Evolutionary conservation across 2,113 vertebrate species (phyloP), one percentile per base, ranked within the genome.

Genomic region (Ia io): DNA sequence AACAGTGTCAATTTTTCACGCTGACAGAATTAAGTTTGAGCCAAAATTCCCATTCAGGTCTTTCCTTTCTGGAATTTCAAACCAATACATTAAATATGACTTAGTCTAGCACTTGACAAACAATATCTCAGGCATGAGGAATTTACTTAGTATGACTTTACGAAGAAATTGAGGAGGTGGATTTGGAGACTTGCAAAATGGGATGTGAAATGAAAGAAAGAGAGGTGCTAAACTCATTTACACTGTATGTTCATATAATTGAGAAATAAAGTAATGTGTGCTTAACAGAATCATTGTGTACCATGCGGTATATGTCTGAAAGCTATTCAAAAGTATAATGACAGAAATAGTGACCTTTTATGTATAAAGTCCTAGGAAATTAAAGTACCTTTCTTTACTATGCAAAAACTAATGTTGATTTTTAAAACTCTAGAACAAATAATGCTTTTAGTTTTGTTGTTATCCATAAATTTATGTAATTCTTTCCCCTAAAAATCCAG

Each of bases 61-160:
- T 44, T 79, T 70, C 7, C 12, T 82, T 84, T 83, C 37, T 80
- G n/a, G 49, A 84, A 23, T 30, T 90, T 96, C 71, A 91, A 95
- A 85, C 86, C 40, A n/a, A 59, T 9, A 0, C 13, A 83, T 44
- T 44, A 95, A 96, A 91, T 84, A 65, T 80, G 12, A 69, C 63
- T n/a, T 49, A 69, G 42, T 67, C 6, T 85, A 28, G 35, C 74
- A 61, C 17, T n/a, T 65, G 3, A 16, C 11, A 90, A 30, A 78
- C 16, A 91, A 35, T 22, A 30, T 40, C 78, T 93, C 22, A 63
- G 12, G 2, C 11, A 84, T 53, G 88, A 93, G 12, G 4, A 28
- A 82, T 40, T 63, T 47, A 2, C 23, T 59, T 28, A 56, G 8
- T 42, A 59, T 65, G 10, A 22, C 82, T 93, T 90, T n/a, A 61